These are phyloP conservation scores for Diplolepis rosae DNA, from an alignment of 2,888 invertebrate species.

Conservation along the genomic window DNA sequence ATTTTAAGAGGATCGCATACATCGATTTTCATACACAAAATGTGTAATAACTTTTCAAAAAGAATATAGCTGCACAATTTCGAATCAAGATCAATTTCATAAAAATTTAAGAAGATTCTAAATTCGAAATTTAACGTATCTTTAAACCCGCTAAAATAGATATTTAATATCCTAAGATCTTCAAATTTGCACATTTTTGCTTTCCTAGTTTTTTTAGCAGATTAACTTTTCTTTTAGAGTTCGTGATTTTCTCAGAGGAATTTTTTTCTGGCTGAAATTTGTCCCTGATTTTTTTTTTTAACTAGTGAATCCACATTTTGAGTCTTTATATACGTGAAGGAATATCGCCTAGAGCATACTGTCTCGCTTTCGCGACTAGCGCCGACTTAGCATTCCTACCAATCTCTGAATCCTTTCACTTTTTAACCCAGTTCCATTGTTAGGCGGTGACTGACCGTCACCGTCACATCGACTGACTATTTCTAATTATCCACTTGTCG, in stretches of 20 bases:
- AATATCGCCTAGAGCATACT: constrained; percentile 37
- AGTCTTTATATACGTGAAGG: constrained; percentile 1
- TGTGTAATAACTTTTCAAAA: too few relatives aligned
- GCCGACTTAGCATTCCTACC: constrained; percentile 51
- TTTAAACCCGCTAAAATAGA: too few relatives aligned
- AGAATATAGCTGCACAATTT: too few relatives aligned
- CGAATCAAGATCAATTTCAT: too few relatives aligned
- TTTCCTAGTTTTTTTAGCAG: neutral
- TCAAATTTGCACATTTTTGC: too few relatives aligned
- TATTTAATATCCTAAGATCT: too few relatives aligned
- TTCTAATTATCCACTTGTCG: constrained; percentile 41
- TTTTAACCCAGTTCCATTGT: constrained; percentile 70
- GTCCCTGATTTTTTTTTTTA: neutral
- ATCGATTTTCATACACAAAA: too few relatives aligned
- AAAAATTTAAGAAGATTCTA: too few relatives aligned
- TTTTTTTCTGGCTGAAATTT: neutral
- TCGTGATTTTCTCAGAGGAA: neutral
- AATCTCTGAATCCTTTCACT: constrained; percentile 67
- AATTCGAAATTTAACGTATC: too few relatives aligned
- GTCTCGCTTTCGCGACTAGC: constrained; percentile 23
- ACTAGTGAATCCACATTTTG: neutral
- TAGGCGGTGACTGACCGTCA: constrained; percentile 40
- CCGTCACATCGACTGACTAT: constrained; percentile 50
- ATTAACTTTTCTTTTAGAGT: neutral
- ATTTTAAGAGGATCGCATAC: neutral